phyloP scores from a whole-genome alignment of 2,113 vertebrate species.

The Toxostoma redivivum region DNA sequence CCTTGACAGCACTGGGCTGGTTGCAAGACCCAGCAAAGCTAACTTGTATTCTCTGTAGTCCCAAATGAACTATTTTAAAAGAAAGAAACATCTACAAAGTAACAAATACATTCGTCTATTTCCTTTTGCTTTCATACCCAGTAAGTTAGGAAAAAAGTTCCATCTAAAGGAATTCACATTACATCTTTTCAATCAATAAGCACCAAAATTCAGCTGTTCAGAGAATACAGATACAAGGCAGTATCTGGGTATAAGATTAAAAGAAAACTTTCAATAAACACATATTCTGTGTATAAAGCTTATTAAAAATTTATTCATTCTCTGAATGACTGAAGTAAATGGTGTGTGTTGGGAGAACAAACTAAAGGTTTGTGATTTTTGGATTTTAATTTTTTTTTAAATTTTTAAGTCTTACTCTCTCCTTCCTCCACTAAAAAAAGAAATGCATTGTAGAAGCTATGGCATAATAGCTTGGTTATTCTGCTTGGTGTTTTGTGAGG shows the following conservation, averaged over 20 bases:
- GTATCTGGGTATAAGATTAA: not conserved
- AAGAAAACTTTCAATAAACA: not conserved
- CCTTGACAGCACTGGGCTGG: not conserved
- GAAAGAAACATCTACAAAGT: not conserved
- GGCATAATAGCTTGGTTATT: not conserved
- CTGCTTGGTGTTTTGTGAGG: not conserved
- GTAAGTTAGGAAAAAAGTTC: not conserved
- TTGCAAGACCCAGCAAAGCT: not conserved
- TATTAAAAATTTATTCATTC: not conserved
- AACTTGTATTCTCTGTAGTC: not conserved
- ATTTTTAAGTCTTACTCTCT: not conserved
- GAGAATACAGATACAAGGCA: not conserved
- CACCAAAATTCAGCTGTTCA: not conserved
- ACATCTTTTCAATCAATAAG: not conserved
- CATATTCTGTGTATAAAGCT: not conserved
- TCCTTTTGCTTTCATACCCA: not conserved
- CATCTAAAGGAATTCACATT: not conserved
- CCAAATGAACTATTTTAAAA: not conserved
- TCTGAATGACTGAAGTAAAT: not conserved
- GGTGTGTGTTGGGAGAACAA: not conserved
- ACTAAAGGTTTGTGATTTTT: not conserved
- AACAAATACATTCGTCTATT: not conserved
- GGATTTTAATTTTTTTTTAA: not conserved
- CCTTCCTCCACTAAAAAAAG: not conserved
- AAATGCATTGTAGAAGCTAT: not conserved